These are phyloP conservation scores for Aplocera efformata DNA, from an alignment of 2,888 invertebrate species.

Conservation along the genomic window DNA sequence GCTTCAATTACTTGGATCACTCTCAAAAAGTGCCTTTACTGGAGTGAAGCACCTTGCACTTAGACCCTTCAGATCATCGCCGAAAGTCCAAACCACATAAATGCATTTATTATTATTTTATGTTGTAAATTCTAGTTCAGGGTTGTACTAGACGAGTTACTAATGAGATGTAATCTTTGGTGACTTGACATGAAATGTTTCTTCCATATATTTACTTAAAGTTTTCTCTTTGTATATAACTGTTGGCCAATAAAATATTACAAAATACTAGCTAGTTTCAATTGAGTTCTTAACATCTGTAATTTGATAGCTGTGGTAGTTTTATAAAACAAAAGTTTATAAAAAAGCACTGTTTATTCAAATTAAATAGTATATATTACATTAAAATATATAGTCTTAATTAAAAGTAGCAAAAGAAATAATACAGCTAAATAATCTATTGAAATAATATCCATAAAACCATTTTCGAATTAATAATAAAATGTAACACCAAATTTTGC, in stretches of 20 bases:
- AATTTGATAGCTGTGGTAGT: slow-evolving; percentile 1
- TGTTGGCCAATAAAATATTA: slow-evolving; percentile 56
- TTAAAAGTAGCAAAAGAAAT: slow-evolving; percentile 75
- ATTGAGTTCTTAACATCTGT: too few relatives aligned
- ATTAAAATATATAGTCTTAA: slow-evolving; percentile 77
- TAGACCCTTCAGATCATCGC: slow-evolving; percentile 47
- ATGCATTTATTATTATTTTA: slow-evolving; percentile 46
- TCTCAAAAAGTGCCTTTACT: slow-evolving; percentile 49
- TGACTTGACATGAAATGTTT: slow-evolving; percentile 36
- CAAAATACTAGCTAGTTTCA: too few relatives aligned
- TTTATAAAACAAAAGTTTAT: slow-evolving; percentile 34
- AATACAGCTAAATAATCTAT: slow-evolving; percentile 76
- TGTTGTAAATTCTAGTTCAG: slow-evolving; percentile 34
- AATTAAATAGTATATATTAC: slow-evolving; percentile 80
- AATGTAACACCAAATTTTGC: slow-evolving; percentile 65
- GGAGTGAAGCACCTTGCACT: slow-evolving; percentile 54
- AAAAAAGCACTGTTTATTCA: slow-evolving; percentile 79
- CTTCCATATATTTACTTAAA: slow-evolving; percentile 40
- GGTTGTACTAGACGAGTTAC: slow-evolving; percentile 45
- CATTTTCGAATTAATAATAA: slow-evolving; percentile 42
- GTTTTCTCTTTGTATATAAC: slow-evolving; percentile 48
- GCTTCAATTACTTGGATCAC: slow-evolving; percentile 41
- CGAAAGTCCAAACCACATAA: slow-evolving; percentile 64
- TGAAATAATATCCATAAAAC: slow-evolving; percentile 73
- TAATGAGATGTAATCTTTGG: slow-evolving; percentile 45